phyloP scores from a whole-genome alignment of 2,113 vertebrate species.

The Egretta garzetta region DNA sequence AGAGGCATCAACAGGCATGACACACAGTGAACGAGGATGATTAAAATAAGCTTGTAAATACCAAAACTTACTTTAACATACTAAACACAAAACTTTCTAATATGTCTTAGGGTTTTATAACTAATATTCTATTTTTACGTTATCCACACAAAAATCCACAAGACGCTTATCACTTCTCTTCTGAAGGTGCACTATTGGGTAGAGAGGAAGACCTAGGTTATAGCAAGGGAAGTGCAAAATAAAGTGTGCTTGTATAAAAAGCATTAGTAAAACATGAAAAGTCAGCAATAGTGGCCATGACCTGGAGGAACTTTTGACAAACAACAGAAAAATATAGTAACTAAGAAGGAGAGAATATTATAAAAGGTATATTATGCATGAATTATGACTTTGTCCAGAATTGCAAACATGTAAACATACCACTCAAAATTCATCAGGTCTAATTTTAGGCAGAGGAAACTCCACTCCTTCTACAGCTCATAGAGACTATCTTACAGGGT shows the following conservation, averaged over 20 bases:
- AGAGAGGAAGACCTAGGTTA: neutral
- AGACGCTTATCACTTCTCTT: neutral
- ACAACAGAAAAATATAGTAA: neutral
- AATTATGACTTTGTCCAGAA: neutral
- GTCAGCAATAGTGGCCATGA: neutral
- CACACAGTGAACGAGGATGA: neutral
- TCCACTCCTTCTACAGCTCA: neutral
- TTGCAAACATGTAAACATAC: neutral
- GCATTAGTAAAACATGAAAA: neutral
- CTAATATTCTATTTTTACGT: neutral
- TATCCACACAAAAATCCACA: neutral
- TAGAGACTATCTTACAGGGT: neutral
- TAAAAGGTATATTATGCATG: neutral
- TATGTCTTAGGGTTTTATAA: neutral
- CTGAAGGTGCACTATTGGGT: neutral
- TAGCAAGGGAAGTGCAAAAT: neutral
- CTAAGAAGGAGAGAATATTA: neutral
- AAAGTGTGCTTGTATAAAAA: neutral
- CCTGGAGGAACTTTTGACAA: neutral
- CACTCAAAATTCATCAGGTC: fast-evolving
- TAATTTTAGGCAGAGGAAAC: neutral
- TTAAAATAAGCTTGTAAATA: neutral
- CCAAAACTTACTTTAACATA: neutral
- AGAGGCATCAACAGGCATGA: neutral
- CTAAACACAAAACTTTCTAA: neutral